Conservation (phyloP, 1,140 invertebrate species). For the Drosophila parvula region DNA sequence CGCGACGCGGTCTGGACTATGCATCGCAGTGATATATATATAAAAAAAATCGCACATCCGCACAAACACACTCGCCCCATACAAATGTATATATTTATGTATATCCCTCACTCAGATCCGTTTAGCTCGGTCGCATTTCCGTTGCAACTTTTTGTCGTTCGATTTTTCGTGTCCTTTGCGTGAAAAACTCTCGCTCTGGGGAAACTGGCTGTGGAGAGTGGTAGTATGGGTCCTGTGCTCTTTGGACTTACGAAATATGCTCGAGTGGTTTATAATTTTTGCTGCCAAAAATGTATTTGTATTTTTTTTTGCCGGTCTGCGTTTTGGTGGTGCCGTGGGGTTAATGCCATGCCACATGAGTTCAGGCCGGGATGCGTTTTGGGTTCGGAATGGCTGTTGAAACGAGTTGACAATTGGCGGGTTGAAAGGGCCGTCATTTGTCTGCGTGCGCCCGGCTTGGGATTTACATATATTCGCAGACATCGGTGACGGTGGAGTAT, state of each 20-base stretch:
- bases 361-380: slow-evolving; percentile 18
- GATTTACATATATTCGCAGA: slow-evolving; percentile 5
- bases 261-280: slow-evolving; percentile 77
- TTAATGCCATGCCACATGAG: slow-evolving; percentile 49
- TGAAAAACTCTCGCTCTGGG: slow-evolving; percentile 53
- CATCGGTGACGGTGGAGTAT: slow-evolving; percentile 10
- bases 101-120: slow-evolving; percentile 65
- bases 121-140: slow-evolving; percentile 72
- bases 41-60: slow-evolving; percentile 9
- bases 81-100: slow-evolving; percentile 30
- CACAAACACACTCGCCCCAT: slow-evolving; percentile 1
- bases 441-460: slow-evolving; percentile 49
- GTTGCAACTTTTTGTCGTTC: slow-evolving; percentile 59
- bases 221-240: neutral
- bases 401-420: slow-evolving; percentile 67
- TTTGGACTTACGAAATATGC: slow-evolving; percentile 70
- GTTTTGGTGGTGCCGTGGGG: slow-evolving; percentile 48
- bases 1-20: slow-evolving; percentile 61
- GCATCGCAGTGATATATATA: slow-evolving; percentile 56
- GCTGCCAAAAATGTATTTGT: slow-evolving; percentile 60
- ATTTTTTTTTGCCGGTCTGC: slow-evolving; percentile 54
- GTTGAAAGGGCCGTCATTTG: slow-evolving; percentile 65
- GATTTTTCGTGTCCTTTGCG: slow-evolving; percentile 42
- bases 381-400: slow-evolving; percentile 30
- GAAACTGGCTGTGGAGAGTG: slow-evolving; percentile 2